phyloP scores from a whole-genome alignment of 37 sponge, comb jelly and placozoan genomes.

The Oopsacas minuta region DNA sequence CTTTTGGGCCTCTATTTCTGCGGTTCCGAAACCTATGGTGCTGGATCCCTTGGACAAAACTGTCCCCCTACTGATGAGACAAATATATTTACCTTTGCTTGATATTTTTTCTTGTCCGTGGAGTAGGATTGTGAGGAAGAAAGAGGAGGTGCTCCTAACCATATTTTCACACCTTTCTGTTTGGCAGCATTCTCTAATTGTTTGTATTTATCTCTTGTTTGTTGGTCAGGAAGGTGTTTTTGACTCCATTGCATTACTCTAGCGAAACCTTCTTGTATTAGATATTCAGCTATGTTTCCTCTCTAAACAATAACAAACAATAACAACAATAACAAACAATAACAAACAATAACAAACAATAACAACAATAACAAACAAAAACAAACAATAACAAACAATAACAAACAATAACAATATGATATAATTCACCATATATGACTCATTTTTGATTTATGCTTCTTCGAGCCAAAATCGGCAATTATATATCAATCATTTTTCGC shows the following conservation, averaged over 20 bases:
- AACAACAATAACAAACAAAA: neutral
- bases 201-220: constrained; percentile 20
- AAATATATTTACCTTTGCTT: neutral
- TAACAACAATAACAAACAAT: neutral
- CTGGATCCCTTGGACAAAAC: too few relatives aligned
- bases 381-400: too few relatives aligned
- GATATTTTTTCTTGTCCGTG: neutral
- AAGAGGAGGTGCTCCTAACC: neutral
- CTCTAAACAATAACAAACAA: constrained; percentile 23
- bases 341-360: neutral
- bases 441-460: too few relatives aligned
- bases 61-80: too few relatives aligned
- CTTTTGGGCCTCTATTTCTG: too few relatives aligned
- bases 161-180: neutral
- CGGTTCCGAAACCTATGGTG: too few relatives aligned
- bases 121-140: neutral
- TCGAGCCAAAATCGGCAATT: too few relatives aligned
- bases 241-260: constrained; percentile 90
- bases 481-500: too few relatives aligned
- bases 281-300: constrained; percentile 83
- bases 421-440: too few relatives aligned
- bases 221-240: neutral
- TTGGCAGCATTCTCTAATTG: constrained; percentile 17
- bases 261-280: constrained; percentile 83
- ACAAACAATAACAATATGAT: too few relatives aligned